Evolutionary conservation across 2,888 invertebrate species (phyloP), one percentile per base, ranked within the genome.

Genomic region (Cyrtodaria siliqua): DNA sequence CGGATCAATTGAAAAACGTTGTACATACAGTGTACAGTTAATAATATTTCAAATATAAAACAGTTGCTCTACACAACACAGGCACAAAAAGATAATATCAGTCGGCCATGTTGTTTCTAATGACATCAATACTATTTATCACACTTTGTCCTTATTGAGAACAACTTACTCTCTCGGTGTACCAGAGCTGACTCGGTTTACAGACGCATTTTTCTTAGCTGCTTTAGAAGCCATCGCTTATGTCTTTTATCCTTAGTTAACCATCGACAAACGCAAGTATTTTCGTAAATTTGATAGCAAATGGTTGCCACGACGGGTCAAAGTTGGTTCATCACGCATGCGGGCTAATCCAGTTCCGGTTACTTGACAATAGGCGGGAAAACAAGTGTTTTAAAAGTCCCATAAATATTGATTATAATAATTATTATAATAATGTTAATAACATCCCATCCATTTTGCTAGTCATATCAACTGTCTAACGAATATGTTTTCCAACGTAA

Each of bases 81-180:
- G n/a, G n/a, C n/a, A 47, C 8, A 23, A 40, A 53, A 63, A 63
- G 26, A 63, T 27, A 53, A 29, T 1, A 27, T 12, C 2, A n/a
- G 81, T 69, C 80, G 75, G 88, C 89, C 89, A 89, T 89, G 62
- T 89, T 89, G 89, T 89, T 86, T 85, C 88, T 79, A 89, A 87
- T 77, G 82, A 85, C 75, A 83, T n/a, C 81, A 63, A 71, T 44
- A 16, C 57, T 18, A 24, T 59, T 24, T 26, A 9, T 24, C 23
- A 18, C 44, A 42, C 66, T 27, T 14, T n/a, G n/a, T 56, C 16
- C 9, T 26, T 67, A 42, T 56, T 38, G 12, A 12, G 18, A 24
- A 6, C 38, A 44, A 86, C 89, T 89, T 87, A 90, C 90, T 90
- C 89, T 81, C 88, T 87, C 23, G 87, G 88, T 20, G 86, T 87